phyloP scores from a whole-genome alignment of 2,113 vertebrate species.

The Tauraco erythrolophus region DNA sequence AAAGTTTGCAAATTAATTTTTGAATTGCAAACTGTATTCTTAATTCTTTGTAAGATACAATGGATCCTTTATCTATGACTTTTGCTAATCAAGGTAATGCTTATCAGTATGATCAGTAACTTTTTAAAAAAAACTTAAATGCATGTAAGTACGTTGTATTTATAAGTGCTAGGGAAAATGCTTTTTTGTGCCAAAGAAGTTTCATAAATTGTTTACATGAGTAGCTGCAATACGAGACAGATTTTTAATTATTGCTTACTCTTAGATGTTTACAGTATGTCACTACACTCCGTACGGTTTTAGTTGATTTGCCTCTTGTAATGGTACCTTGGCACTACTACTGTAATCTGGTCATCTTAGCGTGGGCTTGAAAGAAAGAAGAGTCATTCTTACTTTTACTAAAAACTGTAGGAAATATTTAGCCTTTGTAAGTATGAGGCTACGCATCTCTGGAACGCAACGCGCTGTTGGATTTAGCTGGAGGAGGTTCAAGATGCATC shows the following conservation, averaged over 20 bases:
- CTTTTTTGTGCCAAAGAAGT: conserved; percentile 83
- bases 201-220: conserved; percentile 78
- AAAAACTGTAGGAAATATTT: not conserved
- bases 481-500: not conserved
- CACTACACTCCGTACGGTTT: conserved; percentile 7
- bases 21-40: conserved; percentile 50
- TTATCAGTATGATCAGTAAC: conserved; percentile 28
- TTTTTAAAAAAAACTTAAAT: conserved; percentile 47
- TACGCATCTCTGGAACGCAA: not conserved
- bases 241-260: conserved; percentile 54
- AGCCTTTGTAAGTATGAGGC: not conserved
- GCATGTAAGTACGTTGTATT: conserved; percentile 56
- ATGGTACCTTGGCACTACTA: conserved; percentile 25
- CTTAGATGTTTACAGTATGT: conserved; percentile 54
- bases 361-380: conserved; percentile 17
- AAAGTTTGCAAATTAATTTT: conserved; percentile 55
- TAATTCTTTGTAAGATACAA: conserved; percentile 62
- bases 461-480: not conserved
- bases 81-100: conserved; percentile 51
- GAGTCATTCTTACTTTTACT: not conserved
- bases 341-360: not conserved
- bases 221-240: conserved; percentile 56
- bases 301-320: conserved; percentile 35
- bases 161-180: conserved; percentile 65
- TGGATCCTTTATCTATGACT: conserved; percentile 51